These are phyloP conservation scores for Rhynchotus rufescens DNA, from an alignment of 2,797 vertebrate species.

Conservation along the genomic window DNA sequence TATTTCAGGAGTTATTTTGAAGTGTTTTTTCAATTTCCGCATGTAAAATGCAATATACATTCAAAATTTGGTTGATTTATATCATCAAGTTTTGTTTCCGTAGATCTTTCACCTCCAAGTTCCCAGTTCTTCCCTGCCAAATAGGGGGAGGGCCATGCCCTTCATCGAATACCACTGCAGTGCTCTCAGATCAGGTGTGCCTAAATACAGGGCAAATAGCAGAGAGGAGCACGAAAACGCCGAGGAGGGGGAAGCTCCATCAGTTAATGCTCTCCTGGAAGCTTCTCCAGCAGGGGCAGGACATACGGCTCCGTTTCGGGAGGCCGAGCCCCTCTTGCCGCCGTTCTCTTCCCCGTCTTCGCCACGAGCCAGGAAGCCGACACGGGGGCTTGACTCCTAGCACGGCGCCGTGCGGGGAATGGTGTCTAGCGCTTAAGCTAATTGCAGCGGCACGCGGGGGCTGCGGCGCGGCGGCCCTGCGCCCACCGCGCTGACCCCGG, in stretches of 20 bases:
- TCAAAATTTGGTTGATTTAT: not conserved
- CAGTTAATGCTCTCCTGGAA: not conserved
- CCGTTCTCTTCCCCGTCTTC: rapidly evolving
- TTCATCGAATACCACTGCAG: not conserved
- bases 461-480: rapidly evolving
- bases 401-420: not conserved
- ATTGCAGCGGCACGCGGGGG: rapidly evolving
- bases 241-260: not conserved
- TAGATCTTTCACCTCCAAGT: not conserved
- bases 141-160: not conserved
- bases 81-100: not conserved
- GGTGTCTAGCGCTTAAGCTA: not conserved
- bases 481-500: too few species aligned
- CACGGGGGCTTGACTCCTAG: not conserved
- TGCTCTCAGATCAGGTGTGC: not conserved
- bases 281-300: not conserved
- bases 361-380: not conserved
- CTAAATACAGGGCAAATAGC: not conserved
- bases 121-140: not conserved
- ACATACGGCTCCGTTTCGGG: not conserved
- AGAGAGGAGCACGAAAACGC: not conserved
- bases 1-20: not conserved
- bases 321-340: not conserved
- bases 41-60: not conserved
- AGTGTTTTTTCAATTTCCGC: not conserved